These are phyloP conservation scores for Staurois parvus DNA, from an alignment of 2,797 vertebrate species.

Conservation along the genomic window DNA sequence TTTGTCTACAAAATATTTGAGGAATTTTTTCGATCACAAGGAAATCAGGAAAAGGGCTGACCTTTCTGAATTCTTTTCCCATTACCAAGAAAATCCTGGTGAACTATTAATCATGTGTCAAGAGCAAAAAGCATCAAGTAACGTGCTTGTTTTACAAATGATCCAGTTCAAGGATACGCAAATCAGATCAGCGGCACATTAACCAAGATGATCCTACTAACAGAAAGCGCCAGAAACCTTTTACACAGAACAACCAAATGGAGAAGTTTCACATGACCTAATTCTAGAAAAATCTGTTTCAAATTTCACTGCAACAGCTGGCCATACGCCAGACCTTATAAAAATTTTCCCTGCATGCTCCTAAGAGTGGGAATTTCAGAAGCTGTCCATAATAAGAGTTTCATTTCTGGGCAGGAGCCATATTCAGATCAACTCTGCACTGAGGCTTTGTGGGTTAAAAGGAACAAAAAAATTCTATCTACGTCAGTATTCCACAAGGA, in stretches of 20 bases:
- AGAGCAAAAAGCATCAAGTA: background rate
- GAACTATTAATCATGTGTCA: background rate
- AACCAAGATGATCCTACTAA: background rate
- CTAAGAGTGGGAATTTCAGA: slow-evolving; percentile 65
- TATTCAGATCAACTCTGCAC: background rate
- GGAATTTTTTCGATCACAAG: background rate
- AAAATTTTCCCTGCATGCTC: slow-evolving; percentile 69
- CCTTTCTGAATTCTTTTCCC: background rate
- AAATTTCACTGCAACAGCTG: slow-evolving; percentile 68
- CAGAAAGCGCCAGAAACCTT: slow-evolving; percentile 19
- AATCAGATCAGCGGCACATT: background rate
- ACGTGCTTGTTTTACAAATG: background rate
- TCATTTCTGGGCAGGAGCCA: background rate
- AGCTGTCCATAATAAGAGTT: slow-evolving; percentile 70
- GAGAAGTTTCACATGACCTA: slow-evolving; percentile 71
- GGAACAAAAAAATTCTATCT: background rate
- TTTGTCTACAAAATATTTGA: background rate
- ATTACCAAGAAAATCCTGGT: background rate
- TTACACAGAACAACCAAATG: slow-evolving; percentile 35
- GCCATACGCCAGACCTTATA: slow-evolving; percentile 65
- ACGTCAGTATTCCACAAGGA: background rate
- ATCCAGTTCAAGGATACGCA: slow-evolving; percentile 21
- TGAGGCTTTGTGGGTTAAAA: background rate
- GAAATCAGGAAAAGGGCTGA: background rate
- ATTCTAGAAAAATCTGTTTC: slow-evolving; percentile 72